Percentiles rank a stretch among this genome's conserved stretches.
Evolutionary conservation across 37 sponge, comb jelly and placozoan species (phyloP).

Genomic region (Chondrosia reniformis): DNA sequence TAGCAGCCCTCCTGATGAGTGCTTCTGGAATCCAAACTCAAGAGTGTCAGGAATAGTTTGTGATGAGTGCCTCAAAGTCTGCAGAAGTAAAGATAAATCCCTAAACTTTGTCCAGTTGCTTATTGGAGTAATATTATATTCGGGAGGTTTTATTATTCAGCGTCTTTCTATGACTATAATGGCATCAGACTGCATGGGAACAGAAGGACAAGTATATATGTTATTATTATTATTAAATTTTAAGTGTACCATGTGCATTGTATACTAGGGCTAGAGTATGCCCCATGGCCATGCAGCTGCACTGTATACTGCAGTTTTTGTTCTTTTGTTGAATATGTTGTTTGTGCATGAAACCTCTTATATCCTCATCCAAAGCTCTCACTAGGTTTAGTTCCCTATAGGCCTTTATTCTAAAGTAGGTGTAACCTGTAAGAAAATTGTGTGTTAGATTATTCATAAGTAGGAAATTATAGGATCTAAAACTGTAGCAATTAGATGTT

Average conservation of each 20-base stretch:
- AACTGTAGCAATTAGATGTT: too few relatives aligned
- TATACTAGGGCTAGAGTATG: not conserved
- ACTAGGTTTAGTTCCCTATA: too few relatives aligned
- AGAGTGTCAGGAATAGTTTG: constrained; percentile 37
- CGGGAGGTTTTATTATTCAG: not conserved
- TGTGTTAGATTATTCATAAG: too few relatives aligned
- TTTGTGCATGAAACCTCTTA: too few relatives aligned
- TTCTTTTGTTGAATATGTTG: too few relatives aligned
- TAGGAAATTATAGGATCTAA: too few relatives aligned
- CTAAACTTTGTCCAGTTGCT: constrained; percentile 47
- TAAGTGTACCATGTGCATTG: not conserved
- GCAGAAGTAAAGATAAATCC: constrained; percentile 18
- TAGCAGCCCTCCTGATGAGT: constrained; percentile 25
- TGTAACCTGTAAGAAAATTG: too few relatives aligned
- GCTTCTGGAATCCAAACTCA: constrained; percentile 45
- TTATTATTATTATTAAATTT: not conserved
- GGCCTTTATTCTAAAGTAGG: too few relatives aligned
- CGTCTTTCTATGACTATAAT: constrained; percentile 17
- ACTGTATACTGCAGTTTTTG: too few relatives aligned
- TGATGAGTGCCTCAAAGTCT: constrained; percentile 23
- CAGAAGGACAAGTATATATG: constrained; percentile 25
- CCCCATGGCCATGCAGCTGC: too few relatives aligned
- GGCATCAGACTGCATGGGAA: constrained; percentile 27
- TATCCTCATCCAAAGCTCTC: too few relatives aligned
- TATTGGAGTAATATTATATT: constrained; percentile 13